Evolutionary conservation across 2,888 invertebrate species (phyloP).

Genomic region (Dryobota labecula): DNA sequence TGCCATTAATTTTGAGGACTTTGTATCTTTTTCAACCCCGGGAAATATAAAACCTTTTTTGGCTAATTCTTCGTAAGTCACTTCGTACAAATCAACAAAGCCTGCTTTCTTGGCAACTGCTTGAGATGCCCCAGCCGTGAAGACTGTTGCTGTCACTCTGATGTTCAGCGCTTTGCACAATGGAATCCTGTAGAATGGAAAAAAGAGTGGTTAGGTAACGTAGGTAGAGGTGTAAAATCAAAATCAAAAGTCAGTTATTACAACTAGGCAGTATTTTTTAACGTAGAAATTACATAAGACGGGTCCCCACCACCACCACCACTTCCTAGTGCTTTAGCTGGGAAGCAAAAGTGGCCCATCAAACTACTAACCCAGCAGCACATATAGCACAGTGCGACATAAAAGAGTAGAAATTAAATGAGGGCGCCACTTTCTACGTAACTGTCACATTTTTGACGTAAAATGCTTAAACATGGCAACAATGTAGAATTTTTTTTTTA

Average conservation of each 20-base stretch:
- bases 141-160: constrained; percentile 87
- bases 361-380: not conserved
- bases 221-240: not conserved
- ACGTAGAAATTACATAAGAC: not conserved
- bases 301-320: not conserved
- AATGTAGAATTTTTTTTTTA: too few species aligned
- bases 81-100: constrained; percentile 81
- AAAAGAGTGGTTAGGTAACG: not conserved
- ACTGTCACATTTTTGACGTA: too few species aligned
- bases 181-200: constrained; percentile 80
- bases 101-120: constrained; percentile 87
- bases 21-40: constrained; percentile 82
- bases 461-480: too few species aligned
- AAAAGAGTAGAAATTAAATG: too few species aligned
- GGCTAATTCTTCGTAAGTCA: constrained; percentile 86
- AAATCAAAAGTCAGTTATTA: not conserved
- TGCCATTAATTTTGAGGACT: constrained; percentile 86
- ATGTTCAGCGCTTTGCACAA: constrained; percentile 87
- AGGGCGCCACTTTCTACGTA: too few species aligned
- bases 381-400: too few species aligned
- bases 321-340: not conserved
- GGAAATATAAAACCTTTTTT: constrained; percentile 83
- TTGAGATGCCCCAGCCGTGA: constrained; percentile 89
- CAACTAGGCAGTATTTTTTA: not conserved
- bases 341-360: not conserved